Evolutionary conservation across 2,113 vertebrate genomes (phyloP).

Genomic region (Pimephales promelas): DNA sequence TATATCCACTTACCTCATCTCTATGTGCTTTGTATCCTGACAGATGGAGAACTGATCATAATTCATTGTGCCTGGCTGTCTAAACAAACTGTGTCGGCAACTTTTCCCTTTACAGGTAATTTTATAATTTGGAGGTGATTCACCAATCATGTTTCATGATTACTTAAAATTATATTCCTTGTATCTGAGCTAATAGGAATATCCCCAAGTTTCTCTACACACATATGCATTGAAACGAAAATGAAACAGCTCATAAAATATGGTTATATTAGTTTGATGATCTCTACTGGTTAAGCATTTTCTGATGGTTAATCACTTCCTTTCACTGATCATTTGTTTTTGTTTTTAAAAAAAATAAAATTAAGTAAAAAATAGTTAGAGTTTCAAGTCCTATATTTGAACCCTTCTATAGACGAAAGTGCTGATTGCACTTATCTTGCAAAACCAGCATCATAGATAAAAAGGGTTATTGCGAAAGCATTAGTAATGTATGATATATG

Average conservation of each 20-base stretch:
- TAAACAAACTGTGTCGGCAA: too few species aligned
- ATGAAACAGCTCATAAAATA: background rate
- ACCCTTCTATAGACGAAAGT: background rate
- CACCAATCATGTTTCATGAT: too few species aligned
- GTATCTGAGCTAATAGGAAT: too few species aligned
- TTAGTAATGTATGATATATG: conserved; percentile 17
- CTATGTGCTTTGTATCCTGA: too few species aligned
- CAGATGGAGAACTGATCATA: too few species aligned
- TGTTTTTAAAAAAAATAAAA: background rate
- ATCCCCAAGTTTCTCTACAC: too few species aligned
- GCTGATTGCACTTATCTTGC: background rate
- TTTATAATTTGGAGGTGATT: too few species aligned
- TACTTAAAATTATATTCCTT: too few species aligned
- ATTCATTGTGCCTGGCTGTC: too few species aligned
- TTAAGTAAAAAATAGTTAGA: background rate
- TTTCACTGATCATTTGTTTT: background rate
- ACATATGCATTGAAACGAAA: background rate
- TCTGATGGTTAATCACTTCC: background rate
- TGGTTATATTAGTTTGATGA: background rate
- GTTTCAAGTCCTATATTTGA: background rate
- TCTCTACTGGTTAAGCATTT: too few species aligned
- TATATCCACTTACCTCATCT: too few species aligned
- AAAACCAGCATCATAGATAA: background rate
- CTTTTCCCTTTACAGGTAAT: too few species aligned
- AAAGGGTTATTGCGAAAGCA: background rate